Conservation (phyloP, 2,888 invertebrate genomes). For the Adelphocoris suturalis region DNA sequence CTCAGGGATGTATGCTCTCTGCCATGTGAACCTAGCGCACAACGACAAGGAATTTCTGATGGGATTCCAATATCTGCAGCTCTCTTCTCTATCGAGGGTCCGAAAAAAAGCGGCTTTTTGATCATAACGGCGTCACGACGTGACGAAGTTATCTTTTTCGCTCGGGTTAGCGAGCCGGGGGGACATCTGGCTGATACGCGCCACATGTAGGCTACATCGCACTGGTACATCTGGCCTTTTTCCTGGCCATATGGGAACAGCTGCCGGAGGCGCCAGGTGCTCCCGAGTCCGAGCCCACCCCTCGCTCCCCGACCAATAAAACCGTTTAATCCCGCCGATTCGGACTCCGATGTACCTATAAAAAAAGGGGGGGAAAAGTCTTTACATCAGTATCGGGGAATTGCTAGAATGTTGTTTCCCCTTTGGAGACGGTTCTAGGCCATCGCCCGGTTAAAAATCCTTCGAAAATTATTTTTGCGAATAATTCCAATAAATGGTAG, state of each 20-base stretch:
- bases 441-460: too few relatives aligned
- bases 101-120: not conserved
- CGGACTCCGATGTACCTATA: not conserved
- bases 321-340: not conserved
- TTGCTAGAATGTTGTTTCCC: too few relatives aligned
- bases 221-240: constrained; percentile 6
- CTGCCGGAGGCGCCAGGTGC: constrained; percentile 36
- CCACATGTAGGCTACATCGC: constrained; percentile 15
- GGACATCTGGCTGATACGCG: constrained; percentile 12
- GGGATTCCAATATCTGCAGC: too few relatives aligned
- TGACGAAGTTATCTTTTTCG: constrained; percentile 6
- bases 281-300: not conserved
- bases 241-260: constrained; percentile 23
- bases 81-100: too few relatives aligned
- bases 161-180: not conserved
- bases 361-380: too few relatives aligned
- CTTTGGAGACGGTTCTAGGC: too few relatives aligned
- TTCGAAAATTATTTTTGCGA: too few relatives aligned
- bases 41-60: too few relatives aligned
- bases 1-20: too few relatives aligned
- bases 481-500: too few relatives aligned
- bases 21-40: too few relatives aligned
- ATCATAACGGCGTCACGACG: not conserved
- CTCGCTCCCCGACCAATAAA: not conserved
- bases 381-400: too few relatives aligned